A percentile compares a stretch with the other conserved stretches of the same genome.
Evolutionary conservation across 1,140 invertebrate genomes (phyloP).

Genomic region (Dendrolimus kikuchii): DNA sequence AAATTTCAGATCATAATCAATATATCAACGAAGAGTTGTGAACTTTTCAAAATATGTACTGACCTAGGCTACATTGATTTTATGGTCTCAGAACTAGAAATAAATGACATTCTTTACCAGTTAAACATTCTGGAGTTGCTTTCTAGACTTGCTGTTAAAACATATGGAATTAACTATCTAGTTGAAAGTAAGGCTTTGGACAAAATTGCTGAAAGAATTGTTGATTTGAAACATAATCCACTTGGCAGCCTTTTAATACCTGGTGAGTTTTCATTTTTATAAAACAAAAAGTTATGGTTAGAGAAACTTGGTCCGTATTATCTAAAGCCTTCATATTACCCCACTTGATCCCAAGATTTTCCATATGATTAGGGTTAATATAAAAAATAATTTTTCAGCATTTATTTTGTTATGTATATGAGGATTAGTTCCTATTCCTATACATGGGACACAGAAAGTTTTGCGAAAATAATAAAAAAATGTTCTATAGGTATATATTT

Average conservation of each 20-base stretch:
- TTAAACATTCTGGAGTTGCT: slow-evolving; percentile 85
- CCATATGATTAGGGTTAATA: too few species aligned
- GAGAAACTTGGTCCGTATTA: too few species aligned
- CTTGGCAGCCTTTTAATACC: slow-evolving; percentile 76
- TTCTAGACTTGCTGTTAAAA: slow-evolving; percentile 76
- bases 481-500: too few species aligned
- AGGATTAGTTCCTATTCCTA: too few species aligned
- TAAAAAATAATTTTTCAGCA: too few species aligned
- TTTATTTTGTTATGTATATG: too few species aligned
- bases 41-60: slow-evolving; percentile 72
- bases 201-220: slow-evolving; percentile 75
- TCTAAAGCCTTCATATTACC: too few species aligned
- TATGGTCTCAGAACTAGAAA: slow-evolving; percentile 78
- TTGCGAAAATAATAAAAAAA: too few species aligned
- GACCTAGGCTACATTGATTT: slow-evolving; percentile 77
- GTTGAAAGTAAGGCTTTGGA: slow-evolving; percentile 77
- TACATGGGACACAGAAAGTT: too few species aligned
- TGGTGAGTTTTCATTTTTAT: slow-evolving; percentile 53
- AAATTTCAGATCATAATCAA: slow-evolving; percentile 78
- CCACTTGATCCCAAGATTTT: too few species aligned
- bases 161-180: slow-evolving; percentile 81
- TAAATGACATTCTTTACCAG: slow-evolving; percentile 82
- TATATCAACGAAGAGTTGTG: slow-evolving; percentile 74
- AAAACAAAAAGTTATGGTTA: slow-evolving; percentile 1
- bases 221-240: slow-evolving; percentile 73